Percentiles rank a stretch among this genome's conserved stretches.
phyloP scores from a whole-genome alignment of 2,797 vertebrate genomes.

The Philypnodon macrostomus region DNA sequence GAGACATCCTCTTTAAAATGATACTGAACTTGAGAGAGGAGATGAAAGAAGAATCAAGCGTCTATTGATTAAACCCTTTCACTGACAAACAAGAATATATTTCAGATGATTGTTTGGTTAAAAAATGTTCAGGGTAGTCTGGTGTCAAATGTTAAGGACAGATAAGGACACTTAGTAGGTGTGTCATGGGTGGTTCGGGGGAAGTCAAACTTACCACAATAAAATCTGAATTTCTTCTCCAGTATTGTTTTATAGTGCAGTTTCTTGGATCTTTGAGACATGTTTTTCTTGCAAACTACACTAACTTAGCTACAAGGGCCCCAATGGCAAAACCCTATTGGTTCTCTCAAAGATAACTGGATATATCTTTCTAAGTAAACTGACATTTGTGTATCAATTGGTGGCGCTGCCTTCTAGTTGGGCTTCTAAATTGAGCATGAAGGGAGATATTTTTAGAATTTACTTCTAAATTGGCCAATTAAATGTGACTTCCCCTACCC shows the following conservation, averaged over 20 bases:
- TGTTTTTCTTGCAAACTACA: no score
- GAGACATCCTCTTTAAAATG: conserved; percentile 8
- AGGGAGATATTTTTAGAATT: conserved; percentile 46
- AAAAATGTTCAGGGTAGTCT: neutral
- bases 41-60: conserved; percentile 25
- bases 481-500: conserved; percentile 34
- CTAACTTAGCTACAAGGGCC: no score
- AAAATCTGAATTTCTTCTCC: no score
- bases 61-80: conserved; percentile 9
- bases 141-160: neutral
- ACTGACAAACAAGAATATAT: conserved; percentile 11
- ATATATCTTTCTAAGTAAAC: no score
- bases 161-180: neutral
- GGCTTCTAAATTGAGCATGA: conserved; percentile 31
- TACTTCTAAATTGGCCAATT: conserved; percentile 48
- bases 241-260: no score
- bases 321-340: no score
- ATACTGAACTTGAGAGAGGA: neutral
- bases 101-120: neutral
- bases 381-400: conserved; percentile 18
- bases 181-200: no score
- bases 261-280: no score
- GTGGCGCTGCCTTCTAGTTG: conserved; percentile 25
- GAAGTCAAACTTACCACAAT: no score
- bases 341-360: no score